Evolutionary conservation across 2,888 invertebrate species (phyloP), one percentile per base, ranked within the genome.

Genomic region (Bellardia bayeri): DNA sequence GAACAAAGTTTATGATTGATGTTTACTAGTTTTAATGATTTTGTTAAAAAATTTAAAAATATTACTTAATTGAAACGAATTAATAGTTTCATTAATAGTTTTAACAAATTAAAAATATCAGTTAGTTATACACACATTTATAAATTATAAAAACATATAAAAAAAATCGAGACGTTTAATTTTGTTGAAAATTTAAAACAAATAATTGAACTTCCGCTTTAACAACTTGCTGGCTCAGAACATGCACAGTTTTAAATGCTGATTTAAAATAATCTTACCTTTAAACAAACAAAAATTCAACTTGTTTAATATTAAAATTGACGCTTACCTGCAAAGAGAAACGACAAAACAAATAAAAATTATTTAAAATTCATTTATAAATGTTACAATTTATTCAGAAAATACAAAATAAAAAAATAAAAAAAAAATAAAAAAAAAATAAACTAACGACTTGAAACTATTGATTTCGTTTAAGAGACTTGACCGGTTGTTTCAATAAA

Each of bases 241-340:
- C 2, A n/a, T 54, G 9, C 51, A 54, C 45, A 45, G 6, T 54
- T 54, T 54, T 54, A n/a, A n/a, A 13, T 0, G 6, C 6, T n/a
- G 11, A 30, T 40, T 16, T 30, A 72, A 72, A 37, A 58, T 13
- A 71, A 51, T 63, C 42, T 82, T 71, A 83, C 82, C 76, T 83
- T 61, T 63, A 23, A 37, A 37, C 37, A 37, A 37, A 37, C 37
- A 6, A 37, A 6, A 37, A 51, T 23, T 42, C 13, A 72, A 64
- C 33, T 23, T 23, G 11, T 49, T 61, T 8, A 14, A 51, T 11
- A 71, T 51, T 30, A 66, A 37, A 51, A 51, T 42, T 11, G 40
- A 63, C 23, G 40, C 71, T 66, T 85, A 85, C 85, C 85, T 85
- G 85, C n/a, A 85, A 85, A 45, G 40, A 81, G 58, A 69, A 14